phyloP scores from a whole-genome alignment of 2,797 vertebrate genomes.

The Manis pentadactyla region DNA sequence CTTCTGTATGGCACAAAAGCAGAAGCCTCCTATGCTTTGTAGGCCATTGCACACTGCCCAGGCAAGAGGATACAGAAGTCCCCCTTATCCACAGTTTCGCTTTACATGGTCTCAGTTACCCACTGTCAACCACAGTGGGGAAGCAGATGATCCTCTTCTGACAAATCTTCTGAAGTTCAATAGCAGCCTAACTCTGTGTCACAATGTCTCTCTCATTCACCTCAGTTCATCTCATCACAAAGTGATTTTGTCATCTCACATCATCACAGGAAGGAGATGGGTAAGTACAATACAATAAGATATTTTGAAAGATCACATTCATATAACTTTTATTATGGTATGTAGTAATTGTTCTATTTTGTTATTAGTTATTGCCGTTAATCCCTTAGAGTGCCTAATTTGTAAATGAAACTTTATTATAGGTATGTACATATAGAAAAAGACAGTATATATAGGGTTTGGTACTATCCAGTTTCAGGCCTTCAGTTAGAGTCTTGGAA shows the following conservation, averaged over 20 bases:
- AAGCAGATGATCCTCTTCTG: background rate
- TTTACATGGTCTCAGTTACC: background rate
- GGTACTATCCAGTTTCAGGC: background rate
- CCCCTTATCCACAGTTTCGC: background rate
- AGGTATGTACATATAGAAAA: background rate
- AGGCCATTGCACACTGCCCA: background rate
- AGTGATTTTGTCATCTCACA: background rate
- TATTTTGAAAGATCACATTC: background rate
- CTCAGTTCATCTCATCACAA: background rate
- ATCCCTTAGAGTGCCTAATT: background rate
- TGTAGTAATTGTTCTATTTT: background rate
- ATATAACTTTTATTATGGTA: background rate
- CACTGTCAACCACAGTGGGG: background rate
- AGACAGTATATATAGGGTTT: background rate
- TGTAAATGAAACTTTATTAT: background rate
- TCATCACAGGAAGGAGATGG: background rate
- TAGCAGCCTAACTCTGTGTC: background rate
- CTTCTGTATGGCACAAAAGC: background rate
- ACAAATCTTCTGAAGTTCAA: background rate
- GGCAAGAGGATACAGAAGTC: background rate
- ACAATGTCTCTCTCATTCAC: background rate
- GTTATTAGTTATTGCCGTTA: background rate
- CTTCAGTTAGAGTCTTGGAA: no score
- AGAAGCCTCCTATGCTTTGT: background rate
- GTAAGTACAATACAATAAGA: background rate